Evolutionary conservation across 2,113 vertebrate species (phyloP), one percentile per base, ranked within the genome.

Genomic region (Nerophis lumbriciformis): DNA sequence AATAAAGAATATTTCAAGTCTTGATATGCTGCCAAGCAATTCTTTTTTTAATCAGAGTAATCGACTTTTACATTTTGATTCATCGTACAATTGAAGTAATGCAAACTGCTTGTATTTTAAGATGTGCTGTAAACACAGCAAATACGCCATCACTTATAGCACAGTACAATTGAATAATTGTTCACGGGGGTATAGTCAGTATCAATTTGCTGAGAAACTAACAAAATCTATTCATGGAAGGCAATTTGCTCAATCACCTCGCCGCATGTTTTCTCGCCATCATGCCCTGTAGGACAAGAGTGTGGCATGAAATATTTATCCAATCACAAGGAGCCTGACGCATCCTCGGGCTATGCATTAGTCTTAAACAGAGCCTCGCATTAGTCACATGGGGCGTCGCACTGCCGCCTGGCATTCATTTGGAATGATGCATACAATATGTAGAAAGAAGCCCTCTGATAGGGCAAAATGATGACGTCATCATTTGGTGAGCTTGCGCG

Each of bases 301-400:
- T 66, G 71, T 67, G 69, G 66, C 64, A 86, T 88, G 80, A 88
- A 86, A 85, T 85, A 86, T 84, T 83, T 85, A 82, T 83, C 81
- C 84, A 85, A 84, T 86, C 85, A 85, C 77, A 86, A 68, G 58
- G 64, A 77, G 68, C 57, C 76, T 76, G 66, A 69, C 71, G 75
- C 66, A 65, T 82, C 86, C 82, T 77, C 55, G 68, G 86, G 86
- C 81, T 69, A 81, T 76, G 75, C 83, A 85, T 87, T 85, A 88
- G 84, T 88, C 78, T 85, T 80, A 83, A 73, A 54, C 48, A 4
- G 35, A 63, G 55, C 66, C 72, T 76, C 75, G 76, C 74, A 83
- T 82, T 80, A 88, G 78, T 80, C 77, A 82, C 74, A 59, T 67
- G 68, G 65, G 71, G 77, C 79, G 80, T 78, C 79, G 81, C 78